Conservation (phyloP, 2,113 vertebrate species). For the Crocuta crocuta region DNA sequence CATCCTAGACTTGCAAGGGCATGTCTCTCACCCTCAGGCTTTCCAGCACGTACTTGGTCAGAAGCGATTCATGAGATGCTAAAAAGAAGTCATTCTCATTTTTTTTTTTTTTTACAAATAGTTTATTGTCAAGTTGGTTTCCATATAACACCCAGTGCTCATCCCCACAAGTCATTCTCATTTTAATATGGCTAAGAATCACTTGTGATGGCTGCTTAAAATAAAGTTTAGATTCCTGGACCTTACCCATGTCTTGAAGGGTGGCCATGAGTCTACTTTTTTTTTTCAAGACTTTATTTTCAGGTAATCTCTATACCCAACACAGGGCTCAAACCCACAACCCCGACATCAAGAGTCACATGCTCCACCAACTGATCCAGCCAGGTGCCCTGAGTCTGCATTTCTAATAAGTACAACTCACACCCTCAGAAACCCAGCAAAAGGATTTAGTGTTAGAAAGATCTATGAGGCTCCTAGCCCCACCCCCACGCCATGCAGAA, state of each 20-base stretch:
- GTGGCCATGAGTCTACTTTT: background rate
- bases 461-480: background rate
- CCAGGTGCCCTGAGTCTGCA: background rate
- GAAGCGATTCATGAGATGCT: background rate
- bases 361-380: background rate
- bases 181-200: background rate
- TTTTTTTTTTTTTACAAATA: background rate
- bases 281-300: background rate
- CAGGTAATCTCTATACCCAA: background rate
- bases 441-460: constrained; percentile 10
- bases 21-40: background rate
- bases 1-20: constrained; percentile 13
- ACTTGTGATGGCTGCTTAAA: background rate
- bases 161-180: background rate
- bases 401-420: background rate
- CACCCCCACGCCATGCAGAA: background rate
- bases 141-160: too few relatives aligned
- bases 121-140: too few relatives aligned
- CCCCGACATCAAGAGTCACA: background rate
- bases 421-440: background rate
- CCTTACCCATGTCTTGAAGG: background rate
- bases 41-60: background rate
- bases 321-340: background rate
- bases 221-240: background rate
- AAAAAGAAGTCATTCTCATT: background rate